Conservation (phyloP, 2,797 vertebrate species). For the Phalanger gymnotis region DNA sequence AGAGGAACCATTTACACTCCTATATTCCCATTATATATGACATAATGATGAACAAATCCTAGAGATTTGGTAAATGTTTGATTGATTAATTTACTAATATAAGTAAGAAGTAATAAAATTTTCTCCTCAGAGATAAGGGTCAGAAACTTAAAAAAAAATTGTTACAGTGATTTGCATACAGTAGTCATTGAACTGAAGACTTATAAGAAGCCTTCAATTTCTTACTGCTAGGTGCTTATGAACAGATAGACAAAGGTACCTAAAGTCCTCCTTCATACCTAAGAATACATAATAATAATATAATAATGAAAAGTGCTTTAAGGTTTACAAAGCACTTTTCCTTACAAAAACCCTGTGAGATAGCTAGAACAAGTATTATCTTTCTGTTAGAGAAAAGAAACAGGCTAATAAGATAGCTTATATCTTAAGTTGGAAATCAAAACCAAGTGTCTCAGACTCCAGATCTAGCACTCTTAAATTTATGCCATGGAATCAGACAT, state of each 20-base stretch:
- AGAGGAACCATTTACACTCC: neutral
- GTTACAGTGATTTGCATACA: neutral
- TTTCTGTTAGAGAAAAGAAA: neutral
- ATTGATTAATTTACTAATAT: neutral
- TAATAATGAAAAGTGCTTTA: neutral
- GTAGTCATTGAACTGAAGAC: neutral
- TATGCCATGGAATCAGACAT: neutral
- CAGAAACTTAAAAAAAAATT: neutral
- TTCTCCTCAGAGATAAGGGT: neutral
- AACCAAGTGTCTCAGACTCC: neutral
- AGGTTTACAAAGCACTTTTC: neutral
- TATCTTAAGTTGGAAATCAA: neutral
- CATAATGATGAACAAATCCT: neutral
- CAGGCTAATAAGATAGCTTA: neutral
- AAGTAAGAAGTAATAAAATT: neutral
- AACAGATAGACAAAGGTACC: too few relatives aligned
- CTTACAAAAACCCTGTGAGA: neutral
- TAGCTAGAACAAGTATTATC: too few relatives aligned
- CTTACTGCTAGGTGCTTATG: too few relatives aligned
- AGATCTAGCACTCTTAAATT: neutral
- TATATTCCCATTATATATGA: neutral
- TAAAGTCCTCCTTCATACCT: neutral
- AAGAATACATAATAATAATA: neutral
- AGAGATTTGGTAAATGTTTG: neutral
- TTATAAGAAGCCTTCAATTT: too few relatives aligned